Conservation (phyloP, 2,797 vertebrate species). For the Enteromius thamalakanensis region DNA sequence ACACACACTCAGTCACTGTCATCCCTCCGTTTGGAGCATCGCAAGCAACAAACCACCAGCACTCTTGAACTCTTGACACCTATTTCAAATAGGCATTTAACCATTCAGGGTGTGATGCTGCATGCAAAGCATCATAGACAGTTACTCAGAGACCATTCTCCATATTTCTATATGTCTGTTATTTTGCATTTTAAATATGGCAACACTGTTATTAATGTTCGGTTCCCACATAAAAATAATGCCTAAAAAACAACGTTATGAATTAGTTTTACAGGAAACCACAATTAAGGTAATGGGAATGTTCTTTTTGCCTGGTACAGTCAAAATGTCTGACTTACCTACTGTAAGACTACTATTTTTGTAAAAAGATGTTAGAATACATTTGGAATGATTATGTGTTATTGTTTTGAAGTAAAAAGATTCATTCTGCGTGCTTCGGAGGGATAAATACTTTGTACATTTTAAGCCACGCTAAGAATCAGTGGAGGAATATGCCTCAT, state of each 20-base stretch:
- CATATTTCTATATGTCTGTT: not conserved
- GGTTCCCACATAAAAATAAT: not conserved
- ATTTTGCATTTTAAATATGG: not conserved
- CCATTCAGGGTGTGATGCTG: no score
- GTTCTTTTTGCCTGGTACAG: not conserved
- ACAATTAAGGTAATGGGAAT: not conserved
- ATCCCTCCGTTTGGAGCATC: conserved; percentile 5
- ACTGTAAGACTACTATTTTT: not conserved
- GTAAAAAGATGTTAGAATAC: not conserved
- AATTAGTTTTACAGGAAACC: not conserved
- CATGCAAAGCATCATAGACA: not conserved
- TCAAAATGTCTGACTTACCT: not conserved
- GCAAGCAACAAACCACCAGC: conserved; percentile 20
- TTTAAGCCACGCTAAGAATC: not conserved
- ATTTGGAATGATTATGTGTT: not conserved
- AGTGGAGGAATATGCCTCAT: conserved; percentile 19
- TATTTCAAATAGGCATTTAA: conserved; percentile 6
- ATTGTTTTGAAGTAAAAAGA: not conserved
- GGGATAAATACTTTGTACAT: not conserved
- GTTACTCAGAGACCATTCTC: not conserved
- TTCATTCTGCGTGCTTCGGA: not conserved
- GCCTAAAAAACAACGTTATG: not conserved
- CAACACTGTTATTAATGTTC: not conserved
- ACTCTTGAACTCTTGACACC: conserved; percentile 8
- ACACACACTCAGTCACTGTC: not conserved